Evolutionary conservation across 2,113 vertebrate species (phyloP).

Genomic region (Antechinus flavipes): DNA sequence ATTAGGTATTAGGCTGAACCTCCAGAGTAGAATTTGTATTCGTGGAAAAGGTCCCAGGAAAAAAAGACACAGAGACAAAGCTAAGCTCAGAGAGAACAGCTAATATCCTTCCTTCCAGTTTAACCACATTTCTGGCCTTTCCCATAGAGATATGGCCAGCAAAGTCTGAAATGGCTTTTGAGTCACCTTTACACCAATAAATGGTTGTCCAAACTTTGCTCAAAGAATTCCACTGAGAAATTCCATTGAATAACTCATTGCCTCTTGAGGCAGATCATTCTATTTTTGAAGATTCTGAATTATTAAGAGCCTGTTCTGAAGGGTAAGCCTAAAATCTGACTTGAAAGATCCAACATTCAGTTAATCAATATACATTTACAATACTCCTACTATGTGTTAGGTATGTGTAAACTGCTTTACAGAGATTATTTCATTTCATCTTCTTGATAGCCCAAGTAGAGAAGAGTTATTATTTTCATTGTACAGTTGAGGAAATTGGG

Average conservation of each 20-base stretch:
- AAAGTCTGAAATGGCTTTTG: not conserved
- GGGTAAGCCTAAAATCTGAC: not conserved
- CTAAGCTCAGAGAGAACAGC: not conserved
- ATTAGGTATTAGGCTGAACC: not conserved
- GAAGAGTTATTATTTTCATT: not conserved
- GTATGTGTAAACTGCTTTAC: not conserved
- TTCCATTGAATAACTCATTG: not conserved
- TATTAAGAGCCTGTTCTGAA: not conserved
- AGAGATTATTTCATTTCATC: not conserved
- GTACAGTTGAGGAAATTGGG: not conserved
- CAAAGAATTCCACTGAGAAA: not conserved
- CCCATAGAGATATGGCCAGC: not conserved
- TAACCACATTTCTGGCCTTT: not conserved
- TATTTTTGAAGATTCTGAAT: not conserved
- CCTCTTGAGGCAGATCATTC: not conserved
- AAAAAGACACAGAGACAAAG: not conserved
- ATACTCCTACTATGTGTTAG: not conserved
- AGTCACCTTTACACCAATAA: not conserved
- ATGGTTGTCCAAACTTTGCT: not conserved
- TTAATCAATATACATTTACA: not conserved
- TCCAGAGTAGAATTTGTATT: not conserved
- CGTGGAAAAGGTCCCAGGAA: accelerated
- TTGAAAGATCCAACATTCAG: not conserved
- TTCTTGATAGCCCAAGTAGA: not conserved
- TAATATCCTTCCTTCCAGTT: not conserved